These are phyloP conservation scores for Drosophila pectinifera DNA, from an alignment of 1,140 invertebrate species.

Conservation along the genomic window DNA sequence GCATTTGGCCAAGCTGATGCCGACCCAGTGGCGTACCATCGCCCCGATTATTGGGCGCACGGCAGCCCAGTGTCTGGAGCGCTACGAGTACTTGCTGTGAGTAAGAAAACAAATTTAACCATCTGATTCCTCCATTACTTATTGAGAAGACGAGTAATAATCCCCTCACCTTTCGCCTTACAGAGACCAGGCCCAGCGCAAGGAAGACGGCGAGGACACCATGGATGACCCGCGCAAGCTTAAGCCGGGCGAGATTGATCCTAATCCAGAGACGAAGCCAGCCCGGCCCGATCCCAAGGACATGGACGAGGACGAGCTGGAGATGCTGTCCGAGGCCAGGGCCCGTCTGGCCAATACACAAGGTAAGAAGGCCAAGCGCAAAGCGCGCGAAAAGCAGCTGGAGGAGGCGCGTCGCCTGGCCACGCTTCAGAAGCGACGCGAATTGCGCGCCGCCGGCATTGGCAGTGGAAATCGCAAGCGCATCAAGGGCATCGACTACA, in stretches of 20 bases:
- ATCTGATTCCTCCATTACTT: neutral
- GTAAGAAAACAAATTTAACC: conserved; percentile 83
- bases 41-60: conserved; percentile 99
- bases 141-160: too few species aligned
- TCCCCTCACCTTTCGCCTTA: too few species aligned
- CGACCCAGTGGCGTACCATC: conserved; percentile 99
- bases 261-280: conserved; percentile 99
- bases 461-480: conserved; percentile 84
- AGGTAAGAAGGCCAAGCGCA: conserved; percentile 99
- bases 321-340: conserved; percentile 99
- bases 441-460: conserved; percentile 99
- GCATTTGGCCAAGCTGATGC: conserved; percentile 99
- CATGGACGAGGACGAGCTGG: conserved; percentile 99
- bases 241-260: conserved; percentile 99
- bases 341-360: conserved; percentile 99
- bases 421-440: conserved; percentile 97
- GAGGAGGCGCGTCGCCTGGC: conserved; percentile 98
- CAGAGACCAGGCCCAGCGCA: conserved; percentile 98
- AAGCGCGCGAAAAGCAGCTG: conserved; percentile 99
- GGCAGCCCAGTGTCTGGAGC: conserved; percentile 98
- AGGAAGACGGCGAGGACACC: conserved; percentile 97
- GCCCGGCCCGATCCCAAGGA: conserved; percentile 99
- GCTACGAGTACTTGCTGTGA: conserved; percentile 98
- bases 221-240: conserved; percentile 97
- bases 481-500: conserved; percentile 95